phyloP scores from a whole-genome alignment of 2,888 invertebrate species.

The Drosophila meridiana region DNA sequence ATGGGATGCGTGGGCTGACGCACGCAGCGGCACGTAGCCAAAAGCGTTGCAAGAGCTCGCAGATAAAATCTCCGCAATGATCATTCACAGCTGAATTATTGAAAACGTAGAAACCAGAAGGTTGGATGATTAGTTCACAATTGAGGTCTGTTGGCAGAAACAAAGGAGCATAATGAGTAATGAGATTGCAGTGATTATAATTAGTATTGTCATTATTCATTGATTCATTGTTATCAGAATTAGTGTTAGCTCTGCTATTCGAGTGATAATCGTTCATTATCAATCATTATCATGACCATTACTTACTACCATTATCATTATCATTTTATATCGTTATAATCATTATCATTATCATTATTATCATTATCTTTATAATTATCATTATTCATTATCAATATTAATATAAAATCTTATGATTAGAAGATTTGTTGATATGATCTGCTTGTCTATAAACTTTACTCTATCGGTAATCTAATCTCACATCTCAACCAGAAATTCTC shows the following conservation, averaged over 20 bases:
- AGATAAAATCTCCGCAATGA: conserved; percentile 47
- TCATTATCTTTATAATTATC: neutral
- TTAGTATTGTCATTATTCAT: neutral
- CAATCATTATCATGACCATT: neutral
- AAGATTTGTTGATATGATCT: too few species aligned
- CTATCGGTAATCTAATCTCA: neutral
- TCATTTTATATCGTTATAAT: neutral
- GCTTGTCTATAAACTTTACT: neutral
- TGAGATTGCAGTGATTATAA: neutral
- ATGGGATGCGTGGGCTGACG: conserved; percentile 54
- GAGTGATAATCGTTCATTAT: neutral
- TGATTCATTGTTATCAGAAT: neutral
- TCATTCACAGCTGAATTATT: conserved; percentile 32
- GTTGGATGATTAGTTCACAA: neutral
- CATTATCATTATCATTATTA: neutral
- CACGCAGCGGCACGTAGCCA: conserved; percentile 54
- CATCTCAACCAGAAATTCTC: neutral
- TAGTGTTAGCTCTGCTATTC: neutral
- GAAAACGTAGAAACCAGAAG: neutral
- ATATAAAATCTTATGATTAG: too few species aligned
- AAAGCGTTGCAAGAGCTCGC: conserved; percentile 52
- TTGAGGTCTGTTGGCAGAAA: neutral
- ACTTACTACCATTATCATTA: neutral
- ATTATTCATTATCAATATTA: neutral
- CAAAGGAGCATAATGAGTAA: neutral